phyloP scores from a whole-genome alignment of 1,140 invertebrate species.

The Episyrphus balteatus region DNA sequence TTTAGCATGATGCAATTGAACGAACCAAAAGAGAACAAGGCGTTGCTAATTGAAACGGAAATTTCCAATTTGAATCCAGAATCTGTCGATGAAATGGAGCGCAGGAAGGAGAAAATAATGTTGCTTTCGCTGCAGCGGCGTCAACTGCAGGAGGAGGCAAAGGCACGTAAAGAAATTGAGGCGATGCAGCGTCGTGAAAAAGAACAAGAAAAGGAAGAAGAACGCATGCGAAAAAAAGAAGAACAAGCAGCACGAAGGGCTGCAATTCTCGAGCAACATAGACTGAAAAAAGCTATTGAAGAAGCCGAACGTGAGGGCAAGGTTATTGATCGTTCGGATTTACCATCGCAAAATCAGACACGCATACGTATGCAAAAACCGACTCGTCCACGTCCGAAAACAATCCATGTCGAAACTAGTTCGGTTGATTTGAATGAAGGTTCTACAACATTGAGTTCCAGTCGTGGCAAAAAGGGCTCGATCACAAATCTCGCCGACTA shows the following conservation, averaged over 20 bases:
- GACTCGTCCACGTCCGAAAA: slow-evolving; percentile 65
- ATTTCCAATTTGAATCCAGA: slow-evolving; percentile 55
- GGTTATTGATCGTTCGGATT: slow-evolving; percentile 57
- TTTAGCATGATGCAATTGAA: slow-evolving; percentile 28
- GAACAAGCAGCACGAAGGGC: slow-evolving; percentile 79
- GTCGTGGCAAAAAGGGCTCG: slow-evolving; percentile 67
- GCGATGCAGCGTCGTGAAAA: slow-evolving; percentile 61
- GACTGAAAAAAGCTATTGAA: slow-evolving; percentile 86
- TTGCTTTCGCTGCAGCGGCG: slow-evolving; percentile 72
- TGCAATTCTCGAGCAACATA: slow-evolving; percentile 86
- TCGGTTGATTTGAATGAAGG: slow-evolving; percentile 62
- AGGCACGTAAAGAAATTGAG: slow-evolving; percentile 74
- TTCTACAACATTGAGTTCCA: slow-evolving; percentile 47
- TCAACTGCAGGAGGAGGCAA: slow-evolving; percentile 79
- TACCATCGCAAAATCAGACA: slow-evolving; percentile 41
- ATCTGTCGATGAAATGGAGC: slow-evolving; percentile 77
- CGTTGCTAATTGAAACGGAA: slow-evolving; percentile 59
- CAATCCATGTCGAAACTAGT: slow-evolving; percentile 74
- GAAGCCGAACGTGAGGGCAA: slow-evolving; percentile 84
- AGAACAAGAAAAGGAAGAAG: slow-evolving; percentile 76
- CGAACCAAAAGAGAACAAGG: slow-evolving; percentile 37
- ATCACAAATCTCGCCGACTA: slow-evolving; percentile 70
- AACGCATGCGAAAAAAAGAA: slow-evolving; percentile 74
- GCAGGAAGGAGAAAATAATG: slow-evolving; percentile 81
- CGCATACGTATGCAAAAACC: slow-evolving; percentile 43